A percentile compares a stretch with the other conserved stretches of the same genome.
Evolutionary conservation across 2,888 invertebrate species (phyloP).

Genomic region (Opisthograptis luteolata): DNA sequence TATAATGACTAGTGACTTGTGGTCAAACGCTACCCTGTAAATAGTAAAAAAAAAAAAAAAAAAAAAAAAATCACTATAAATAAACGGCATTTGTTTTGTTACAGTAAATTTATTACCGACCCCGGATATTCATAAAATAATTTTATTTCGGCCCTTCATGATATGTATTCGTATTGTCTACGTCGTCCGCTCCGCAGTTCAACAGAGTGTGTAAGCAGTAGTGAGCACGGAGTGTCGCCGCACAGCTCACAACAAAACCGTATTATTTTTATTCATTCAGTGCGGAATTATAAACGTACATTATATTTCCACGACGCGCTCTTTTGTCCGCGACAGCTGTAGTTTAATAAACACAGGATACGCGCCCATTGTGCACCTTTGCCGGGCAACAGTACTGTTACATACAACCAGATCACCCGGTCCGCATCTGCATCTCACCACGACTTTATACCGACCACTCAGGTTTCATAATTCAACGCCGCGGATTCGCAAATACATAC

Average conservation of each 20-base stretch:
- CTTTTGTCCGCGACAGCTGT: slow-evolving; percentile 41
- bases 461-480: slow-evolving; percentile 4
- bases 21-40: too few relatives aligned
- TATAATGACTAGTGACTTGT: too few relatives aligned
- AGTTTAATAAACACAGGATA: slow-evolving; percentile 43
- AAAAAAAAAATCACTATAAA: too few relatives aligned
- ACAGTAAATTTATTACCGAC: too few relatives aligned
- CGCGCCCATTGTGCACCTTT: slow-evolving; percentile 44
- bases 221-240: background rate
- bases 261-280: slow-evolving; percentile 26
- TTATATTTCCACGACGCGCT: slow-evolving; percentile 22
- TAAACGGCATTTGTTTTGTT: too few relatives aligned
- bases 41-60: too few relatives aligned
- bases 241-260: background rate
- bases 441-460: slow-evolving; percentile 6
- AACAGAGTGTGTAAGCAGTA: too few relatives aligned
- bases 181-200: too few relatives aligned
- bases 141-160: too few relatives aligned
- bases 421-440: background rate
- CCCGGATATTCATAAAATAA: too few relatives aligned
- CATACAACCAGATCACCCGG: background rate
- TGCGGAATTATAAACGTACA: slow-evolving; percentile 21
- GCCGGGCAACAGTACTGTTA: too few relatives aligned
- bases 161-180: background rate
- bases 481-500: slow-evolving; percentile 2